Evolutionary conservation across 2,113 vertebrate genomes (phyloP).

Genomic region (Etheostoma spectabile): DNA sequence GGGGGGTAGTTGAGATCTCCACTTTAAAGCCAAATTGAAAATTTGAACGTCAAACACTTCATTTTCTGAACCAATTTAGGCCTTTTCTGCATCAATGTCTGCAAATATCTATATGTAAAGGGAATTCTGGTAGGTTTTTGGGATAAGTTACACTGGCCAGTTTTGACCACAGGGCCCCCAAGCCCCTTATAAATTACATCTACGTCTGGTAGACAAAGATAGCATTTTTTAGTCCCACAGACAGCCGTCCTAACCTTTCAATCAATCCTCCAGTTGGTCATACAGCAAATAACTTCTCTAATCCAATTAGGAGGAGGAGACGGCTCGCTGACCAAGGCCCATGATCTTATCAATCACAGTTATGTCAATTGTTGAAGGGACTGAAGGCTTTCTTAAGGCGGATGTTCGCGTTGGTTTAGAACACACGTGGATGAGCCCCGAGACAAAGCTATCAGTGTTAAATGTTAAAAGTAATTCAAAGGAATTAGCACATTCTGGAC

Average conservation of each 20-base stretch:
- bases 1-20: too few relatives aligned
- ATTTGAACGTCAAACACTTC: too few relatives aligned
- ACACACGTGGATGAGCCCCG: not conserved
- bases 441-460: not conserved
- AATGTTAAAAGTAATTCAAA: too few relatives aligned
- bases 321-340: not conserved
- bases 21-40: too few relatives aligned
- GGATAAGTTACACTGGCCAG: too few relatives aligned
- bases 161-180: too few relatives aligned
- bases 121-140: too few relatives aligned
- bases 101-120: too few relatives aligned
- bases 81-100: too few relatives aligned
- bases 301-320: slow-evolving; percentile 28
- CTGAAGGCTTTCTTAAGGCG: not conserved
- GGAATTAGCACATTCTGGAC: not conserved
- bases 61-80: too few relatives aligned
- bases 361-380: slow-evolving; percentile 11
- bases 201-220: slow-evolving; percentile 51
- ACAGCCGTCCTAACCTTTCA: slow-evolving; percentile 42
- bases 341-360: slow-evolving; percentile 29
- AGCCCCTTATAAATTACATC: too few relatives aligned
- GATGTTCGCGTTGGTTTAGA: not conserved
- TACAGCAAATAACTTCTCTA: slow-evolving; percentile 51
- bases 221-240: slow-evolving; percentile 41
- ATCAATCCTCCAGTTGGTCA: slow-evolving; percentile 49